Evolutionary conservation across 1,140 invertebrate species (phyloP), one percentile per base, ranked within the genome.

Genomic region (Drepana arcuata): DNA sequence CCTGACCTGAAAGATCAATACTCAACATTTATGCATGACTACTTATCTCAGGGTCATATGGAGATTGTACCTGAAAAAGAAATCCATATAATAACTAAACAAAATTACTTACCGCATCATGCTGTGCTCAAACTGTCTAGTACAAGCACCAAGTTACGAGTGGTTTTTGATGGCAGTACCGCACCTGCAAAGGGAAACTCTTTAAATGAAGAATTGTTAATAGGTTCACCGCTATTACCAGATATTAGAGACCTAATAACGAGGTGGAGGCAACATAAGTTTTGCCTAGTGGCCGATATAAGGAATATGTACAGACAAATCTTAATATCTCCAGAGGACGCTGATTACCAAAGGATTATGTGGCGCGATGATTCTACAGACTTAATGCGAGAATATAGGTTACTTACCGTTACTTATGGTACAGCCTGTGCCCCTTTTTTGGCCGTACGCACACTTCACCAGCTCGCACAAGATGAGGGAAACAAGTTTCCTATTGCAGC

Each of bases 241-340:
- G 54, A 52, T 21, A 18, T 57, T 6, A 7, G 34, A 40, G 25
- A 58, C 13, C 11, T 58, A 4, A 26, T 58, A 2, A 48, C 28
- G 21, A 14, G 46, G 16, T 58, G 53, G 48, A 21, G 53, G 12
- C 9, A 12, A 30, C 48, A 48, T 18, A 36, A 41, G 15, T 21
- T 50, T 21, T 38, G 39, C 25, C 14, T 54, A 10, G 28, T 47
- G 6, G 66, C 59, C 2, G 83, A 86, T 28, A 64, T 85, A 1
- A 36, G 46, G 10, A 74, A 81, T 41, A 85, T 86, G 79, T 87
- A 82, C 43, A 30, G 82, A 7, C 72, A 78, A 37, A 60, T 85
- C 3, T 15, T 66, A 0, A 53, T 80, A 7, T 2, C n/a, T 1
- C 25, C 46, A 25, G 21, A 49, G 1, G 40, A 48, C 51, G 9